phyloP scores from a whole-genome alignment of 2,888 invertebrate species.

The Anodontia alba region DNA sequence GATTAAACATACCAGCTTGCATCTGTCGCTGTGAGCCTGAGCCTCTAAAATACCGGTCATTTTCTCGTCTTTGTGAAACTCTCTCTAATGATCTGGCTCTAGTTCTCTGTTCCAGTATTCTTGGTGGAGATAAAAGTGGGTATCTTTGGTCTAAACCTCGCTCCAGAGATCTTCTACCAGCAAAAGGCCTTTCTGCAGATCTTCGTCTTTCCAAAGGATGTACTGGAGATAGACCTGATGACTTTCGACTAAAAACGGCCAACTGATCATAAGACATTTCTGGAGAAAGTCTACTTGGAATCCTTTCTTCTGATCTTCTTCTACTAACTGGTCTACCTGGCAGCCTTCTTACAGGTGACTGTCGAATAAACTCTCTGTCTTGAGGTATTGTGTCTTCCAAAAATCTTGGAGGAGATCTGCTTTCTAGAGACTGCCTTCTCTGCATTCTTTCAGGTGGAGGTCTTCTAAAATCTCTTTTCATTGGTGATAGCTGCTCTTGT shows the following conservation, averaged over 20 bases:
- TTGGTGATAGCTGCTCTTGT: background rate
- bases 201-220: background rate
- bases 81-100: background rate
- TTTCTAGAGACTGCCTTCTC: background rate
- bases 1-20: background rate
- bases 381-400: background rate
- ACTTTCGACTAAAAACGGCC: background rate
- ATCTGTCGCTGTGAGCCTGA: background rate
- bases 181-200: background rate
- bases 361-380: background rate
- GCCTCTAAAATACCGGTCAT: background rate
- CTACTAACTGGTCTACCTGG: background rate
- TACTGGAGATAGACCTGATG: background rate
- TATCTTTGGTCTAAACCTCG: background rate
- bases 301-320: conserved; percentile 1
- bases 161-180: conserved; percentile 12
- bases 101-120: background rate
- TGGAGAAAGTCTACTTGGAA: background rate
- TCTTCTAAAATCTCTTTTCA: background rate
- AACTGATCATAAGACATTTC: background rate
- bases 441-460: background rate
- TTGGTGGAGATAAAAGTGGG: background rate
- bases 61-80: background rate
- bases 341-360: background rate
- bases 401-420: conserved; percentile 10